Evolutionary conservation across 2,888 invertebrate species (phyloP), one percentile per base, ranked within the genome.

Genomic region (Dolichomitus sp.): DNA sequence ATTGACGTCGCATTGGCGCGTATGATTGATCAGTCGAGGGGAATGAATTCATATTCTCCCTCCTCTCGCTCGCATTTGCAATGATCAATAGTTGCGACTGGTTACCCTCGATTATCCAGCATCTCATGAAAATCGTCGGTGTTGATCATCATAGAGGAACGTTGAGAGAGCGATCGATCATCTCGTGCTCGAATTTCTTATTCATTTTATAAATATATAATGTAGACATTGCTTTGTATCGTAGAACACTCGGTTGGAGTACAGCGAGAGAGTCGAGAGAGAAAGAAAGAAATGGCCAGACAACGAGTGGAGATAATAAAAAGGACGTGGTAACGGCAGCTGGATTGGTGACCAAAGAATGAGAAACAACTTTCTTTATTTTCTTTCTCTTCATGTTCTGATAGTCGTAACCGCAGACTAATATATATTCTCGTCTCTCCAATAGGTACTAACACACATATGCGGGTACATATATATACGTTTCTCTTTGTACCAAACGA

Each of bases 11-110:
- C 72, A 45, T 73, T 59, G 66, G 37, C 59, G 69, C 42, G 61
- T 80, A 79, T 87, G 86, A 87, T 87, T 80, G 85, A 87, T 87
- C 79, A 82, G 81, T 83, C 77, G 69, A 69, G 69, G 80, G 73
- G 75, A 69, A 72, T 80, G 75, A 86, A 86, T 86, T 82, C 70
- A 81, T 79, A 81, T 82, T 66, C 63, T 61, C 40, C 65, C 48
- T 30, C 42, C 27, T 72, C 57, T 40, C 27, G 19, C 61, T 14
- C 59, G 52, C 45, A 63, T 63, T 74, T 65, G 12, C 77, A 80
- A 82, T 80, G 85, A 85, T 86, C 80, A 86, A 86, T 86, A 69
- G 69, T 61, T 74, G 70, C 59, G 54, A 69, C 78, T 76, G 77
- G 77, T 78, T 80, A 74, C 54, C 81, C 81, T 77, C 80, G 66